Evolutionary conservation across 2,113 vertebrate species (phyloP).

Genomic region (Daboia siamensis): DNA sequence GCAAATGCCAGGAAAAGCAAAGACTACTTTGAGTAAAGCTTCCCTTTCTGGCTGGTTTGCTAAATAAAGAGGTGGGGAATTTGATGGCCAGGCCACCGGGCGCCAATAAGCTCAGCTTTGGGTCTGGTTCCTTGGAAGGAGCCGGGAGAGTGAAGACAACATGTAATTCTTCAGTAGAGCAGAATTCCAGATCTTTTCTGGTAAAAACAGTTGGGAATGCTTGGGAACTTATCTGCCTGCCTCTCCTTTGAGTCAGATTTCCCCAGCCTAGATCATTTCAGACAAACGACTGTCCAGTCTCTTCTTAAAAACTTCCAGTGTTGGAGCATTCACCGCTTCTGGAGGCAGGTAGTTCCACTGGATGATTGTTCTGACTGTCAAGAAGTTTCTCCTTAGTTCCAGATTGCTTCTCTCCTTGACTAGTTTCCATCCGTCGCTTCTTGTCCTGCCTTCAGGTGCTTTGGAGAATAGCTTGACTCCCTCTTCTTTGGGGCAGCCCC

Average conservation of each 20-base stretch:
- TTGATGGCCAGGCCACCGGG: not conserved
- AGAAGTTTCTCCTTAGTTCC: too few relatives aligned
- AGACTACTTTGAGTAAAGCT: not conserved
- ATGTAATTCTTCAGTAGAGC: not conserved
- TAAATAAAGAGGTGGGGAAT: not conserved
- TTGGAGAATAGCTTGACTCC: too few relatives aligned
- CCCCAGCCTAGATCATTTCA: not conserved
- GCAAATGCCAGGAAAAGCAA: fast-evolving
- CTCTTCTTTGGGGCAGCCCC: too few relatives aligned
- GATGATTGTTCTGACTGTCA: too few relatives aligned
- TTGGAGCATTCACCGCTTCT: too few relatives aligned
- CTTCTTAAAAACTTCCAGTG: too few relatives aligned
- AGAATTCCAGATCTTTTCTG: not conserved
- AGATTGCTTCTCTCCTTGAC: too few relatives aligned
- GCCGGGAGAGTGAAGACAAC: not conserved
- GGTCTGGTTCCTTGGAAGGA: not conserved
- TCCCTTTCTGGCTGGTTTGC: fast-evolving
- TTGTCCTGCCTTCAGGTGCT: too few relatives aligned
- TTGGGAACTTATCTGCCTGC: not conserved
- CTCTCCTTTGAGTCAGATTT: not conserved
- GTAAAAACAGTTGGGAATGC: not conserved
- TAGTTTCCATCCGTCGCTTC: too few relatives aligned
- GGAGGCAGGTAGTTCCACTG: too few relatives aligned
- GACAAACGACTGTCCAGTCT: too few relatives aligned
- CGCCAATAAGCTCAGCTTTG: not conserved